Evolutionary conservation across 2,888 invertebrate genomes (phyloP), one percentile per base, ranked within the genome.

Genomic region (Drosophila demipolita): DNA sequence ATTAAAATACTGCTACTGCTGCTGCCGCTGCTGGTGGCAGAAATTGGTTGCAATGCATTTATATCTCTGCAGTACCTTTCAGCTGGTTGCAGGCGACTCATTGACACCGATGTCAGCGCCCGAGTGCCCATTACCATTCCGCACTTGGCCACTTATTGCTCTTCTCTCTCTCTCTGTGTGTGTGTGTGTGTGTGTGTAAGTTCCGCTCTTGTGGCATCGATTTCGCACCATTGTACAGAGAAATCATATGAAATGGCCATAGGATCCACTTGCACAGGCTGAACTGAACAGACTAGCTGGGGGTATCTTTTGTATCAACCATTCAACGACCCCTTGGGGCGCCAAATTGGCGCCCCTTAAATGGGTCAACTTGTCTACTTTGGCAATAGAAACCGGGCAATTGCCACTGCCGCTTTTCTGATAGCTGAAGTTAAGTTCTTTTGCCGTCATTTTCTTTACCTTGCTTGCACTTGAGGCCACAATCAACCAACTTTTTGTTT

Each of bases 321-420:
- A 32, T 48, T 45, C 50, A 29, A 5, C 52, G 23, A 48, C 60
- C n/a, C 33, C 12, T 33, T 58, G 59, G 66, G 52, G 32, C 76
- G 78, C 55, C 74, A 60, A 62, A 52, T 66, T 75, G 78, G 54
- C 63, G 66, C 66, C 52, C 66, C 45, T 50, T 55, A 84, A 85
- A 86, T 85, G 82, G 84, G 84, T 89, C 84, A 85, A 85, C 84
- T 84, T 84, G 89, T 87, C 87, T 82, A 70, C 76, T 73, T 76
- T 82, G 66, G 75, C 66, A 82, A 66, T 70, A 82, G 66, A 75
- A 83, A 73, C 69, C 71, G 83, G 85, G 66, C 88, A 84, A 89
- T 89, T 89, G 84, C 84, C 89, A 82, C 76, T 68, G 74, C 58
- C 48, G 53, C 23, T 45, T 50, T 48, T 40, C 55, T 40, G 36